Conservation (phyloP, 2,888 invertebrate genomes). For the Seira ritae region DNA sequence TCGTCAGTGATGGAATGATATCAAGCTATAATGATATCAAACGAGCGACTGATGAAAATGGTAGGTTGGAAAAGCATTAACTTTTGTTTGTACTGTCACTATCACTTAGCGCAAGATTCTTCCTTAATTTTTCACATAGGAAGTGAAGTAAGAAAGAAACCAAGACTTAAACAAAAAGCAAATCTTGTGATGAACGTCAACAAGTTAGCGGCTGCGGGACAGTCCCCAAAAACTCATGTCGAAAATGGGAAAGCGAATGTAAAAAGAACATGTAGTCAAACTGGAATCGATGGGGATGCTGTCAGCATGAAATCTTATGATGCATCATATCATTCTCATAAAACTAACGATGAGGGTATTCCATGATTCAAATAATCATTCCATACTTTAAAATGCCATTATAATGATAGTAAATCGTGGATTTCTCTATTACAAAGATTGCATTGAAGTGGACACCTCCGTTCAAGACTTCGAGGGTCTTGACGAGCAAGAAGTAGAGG, state of each 20-base stretch:
- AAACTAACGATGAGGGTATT: slow-evolving; percentile 76
- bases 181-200: slow-evolving; percentile 72
- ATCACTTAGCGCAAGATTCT: too few relatives aligned
- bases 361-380: not conserved
- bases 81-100: too few relatives aligned
- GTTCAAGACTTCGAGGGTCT: slow-evolving; percentile 47
- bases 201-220: slow-evolving; percentile 65
- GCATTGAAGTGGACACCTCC: slow-evolving; percentile 43
- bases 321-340: not conserved
- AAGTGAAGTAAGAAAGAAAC: slow-evolving; percentile 54
- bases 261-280: not conserved
- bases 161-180: slow-evolving; percentile 68
- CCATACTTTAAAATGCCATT: not conserved
- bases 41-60: slow-evolving; percentile 49
- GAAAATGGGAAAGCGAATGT: slow-evolving; percentile 53
- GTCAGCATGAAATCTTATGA: slow-evolving; percentile 46
- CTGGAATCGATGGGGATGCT: slow-evolving; percentile 23
- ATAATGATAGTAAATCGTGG: not conserved
- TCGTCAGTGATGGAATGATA: slow-evolving; percentile 26
- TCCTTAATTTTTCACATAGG: too few relatives aligned
- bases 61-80: too few relatives aligned
- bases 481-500: slow-evolving; percentile 51
- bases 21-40: slow-evolving; percentile 48
- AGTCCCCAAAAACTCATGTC: slow-evolving; percentile 46
- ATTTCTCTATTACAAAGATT: too few relatives aligned